Evolutionary conservation across 2,888 invertebrate species (phyloP).

Genomic region (Drosophila falleni): DNA sequence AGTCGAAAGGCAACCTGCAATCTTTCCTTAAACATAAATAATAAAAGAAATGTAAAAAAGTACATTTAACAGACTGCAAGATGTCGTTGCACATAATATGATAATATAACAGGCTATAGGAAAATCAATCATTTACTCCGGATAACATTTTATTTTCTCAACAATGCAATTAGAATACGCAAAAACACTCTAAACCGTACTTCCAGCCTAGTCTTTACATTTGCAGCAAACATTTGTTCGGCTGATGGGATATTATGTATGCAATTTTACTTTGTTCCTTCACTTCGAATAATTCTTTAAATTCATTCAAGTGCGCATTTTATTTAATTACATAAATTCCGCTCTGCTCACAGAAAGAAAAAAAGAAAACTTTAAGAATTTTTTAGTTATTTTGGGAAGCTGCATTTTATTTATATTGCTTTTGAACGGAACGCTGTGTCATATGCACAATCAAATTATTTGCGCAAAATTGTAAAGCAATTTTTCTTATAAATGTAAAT

Average conservation of each 20-base stretch:
- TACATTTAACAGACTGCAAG: background rate
- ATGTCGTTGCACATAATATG: background rate
- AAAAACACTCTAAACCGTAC: background rate
- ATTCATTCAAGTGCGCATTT: conserved; percentile 5
- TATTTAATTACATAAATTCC: conserved; percentile 28
- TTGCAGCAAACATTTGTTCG: background rate
- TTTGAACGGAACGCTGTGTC: conserved; percentile 32
- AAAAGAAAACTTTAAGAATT: background rate
- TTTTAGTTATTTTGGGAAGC: conserved; percentile 28
- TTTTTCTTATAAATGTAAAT: conserved; percentile 61
- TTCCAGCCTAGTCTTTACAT: background rate
- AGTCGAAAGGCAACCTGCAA: conserved; percentile 4
- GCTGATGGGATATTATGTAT: background rate
- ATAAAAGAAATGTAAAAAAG: conserved; percentile 2
- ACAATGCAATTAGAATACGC: background rate
- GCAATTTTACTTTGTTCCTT: background rate
- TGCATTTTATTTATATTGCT: conserved; percentile 15
- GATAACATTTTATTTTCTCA: background rate
- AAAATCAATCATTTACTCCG: background rate
- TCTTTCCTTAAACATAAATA: conserved; percentile 15
- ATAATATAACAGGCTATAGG: background rate
- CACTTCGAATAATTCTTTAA: background rate
- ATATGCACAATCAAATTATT: conserved; percentile 50
- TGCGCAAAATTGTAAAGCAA: conserved; percentile 53
- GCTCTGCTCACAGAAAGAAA: background rate